Percentiles rank a stretch among this genome's conserved stretches.
Evolutionary conservation across 2,797 vertebrate genomes (phyloP).

Genomic region (Malurus leucopterus): DNA sequence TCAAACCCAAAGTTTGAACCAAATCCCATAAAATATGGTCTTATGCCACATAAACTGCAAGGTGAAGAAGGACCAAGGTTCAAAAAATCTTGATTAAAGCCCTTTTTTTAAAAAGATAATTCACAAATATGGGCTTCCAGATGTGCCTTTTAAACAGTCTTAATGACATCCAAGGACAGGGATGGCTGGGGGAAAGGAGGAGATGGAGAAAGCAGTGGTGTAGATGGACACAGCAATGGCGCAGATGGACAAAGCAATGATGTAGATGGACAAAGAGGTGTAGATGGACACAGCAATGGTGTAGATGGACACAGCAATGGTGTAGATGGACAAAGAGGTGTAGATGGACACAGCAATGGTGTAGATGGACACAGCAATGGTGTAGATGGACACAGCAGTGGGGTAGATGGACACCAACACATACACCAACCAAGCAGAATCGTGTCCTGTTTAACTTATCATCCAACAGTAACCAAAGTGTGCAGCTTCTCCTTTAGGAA

Average conservation of each 20-base stretch:
- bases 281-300: neutral
- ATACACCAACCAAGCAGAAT: neutral
- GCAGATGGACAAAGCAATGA: neutral
- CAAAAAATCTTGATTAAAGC: neutral
- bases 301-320: neutral
- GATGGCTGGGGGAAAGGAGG: neutral
- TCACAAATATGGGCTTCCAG: neutral
- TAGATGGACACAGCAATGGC: neutral
- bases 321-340: neutral
- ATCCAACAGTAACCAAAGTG: neutral
- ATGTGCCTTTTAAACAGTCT: neutral
- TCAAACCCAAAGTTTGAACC: neutral
- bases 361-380: neutral
- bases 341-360: neutral
- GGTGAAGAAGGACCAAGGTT: neutral
- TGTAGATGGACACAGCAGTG: neutral
- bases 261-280: neutral
- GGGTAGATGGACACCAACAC: neutral
- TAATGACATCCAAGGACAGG: neutral
- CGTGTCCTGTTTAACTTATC: neutral
- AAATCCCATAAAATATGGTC: rapidly evolving
- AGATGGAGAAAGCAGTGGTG: neutral
- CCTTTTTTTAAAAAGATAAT: neutral
- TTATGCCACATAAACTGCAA: neutral
- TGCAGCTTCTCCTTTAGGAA: neutral